phyloP scores from a whole-genome alignment of 2,113 vertebrate genomes.

The Ciconia boyciana region DNA sequence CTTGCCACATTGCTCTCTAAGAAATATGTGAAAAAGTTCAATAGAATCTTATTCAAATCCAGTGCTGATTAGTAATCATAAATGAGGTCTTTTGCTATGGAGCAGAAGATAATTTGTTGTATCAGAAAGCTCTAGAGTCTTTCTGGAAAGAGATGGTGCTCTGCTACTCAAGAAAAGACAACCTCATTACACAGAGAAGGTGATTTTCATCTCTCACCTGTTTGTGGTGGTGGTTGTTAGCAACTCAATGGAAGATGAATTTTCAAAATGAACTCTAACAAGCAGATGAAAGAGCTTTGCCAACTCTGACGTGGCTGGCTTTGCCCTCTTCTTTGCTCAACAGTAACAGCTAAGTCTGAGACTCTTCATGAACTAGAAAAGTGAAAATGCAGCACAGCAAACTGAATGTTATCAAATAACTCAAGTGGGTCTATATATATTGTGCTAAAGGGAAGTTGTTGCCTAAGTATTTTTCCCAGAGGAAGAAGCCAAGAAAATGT shows the following conservation, averaged over 20 bases:
- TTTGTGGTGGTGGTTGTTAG: background rate
- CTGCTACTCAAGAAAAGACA: background rate
- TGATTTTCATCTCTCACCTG: background rate
- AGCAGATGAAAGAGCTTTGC: background rate
- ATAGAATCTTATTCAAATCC: background rate
- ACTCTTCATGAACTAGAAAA: background rate
- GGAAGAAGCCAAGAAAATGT: constrained; percentile 9
- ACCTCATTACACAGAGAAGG: background rate
- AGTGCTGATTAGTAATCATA: background rate
- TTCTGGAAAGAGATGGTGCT: background rate
- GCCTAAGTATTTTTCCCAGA: constrained; percentile 26
- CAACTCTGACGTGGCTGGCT: background rate
- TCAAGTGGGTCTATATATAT: background rate
- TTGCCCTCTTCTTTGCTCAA: background rate
- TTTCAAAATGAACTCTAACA: background rate
- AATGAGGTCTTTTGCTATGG: background rate
- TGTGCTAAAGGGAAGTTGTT: background rate
- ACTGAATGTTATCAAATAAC: background rate
- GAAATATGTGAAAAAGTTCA: background rate
- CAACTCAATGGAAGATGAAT: background rate
- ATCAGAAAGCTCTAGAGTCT: background rate
- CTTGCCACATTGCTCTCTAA: background rate
- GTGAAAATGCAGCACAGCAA: background rate
- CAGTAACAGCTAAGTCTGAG: background rate
- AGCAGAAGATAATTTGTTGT: background rate